Conservation (phyloP, 2,888 invertebrate species). For the Agrotis clavis region DNA sequence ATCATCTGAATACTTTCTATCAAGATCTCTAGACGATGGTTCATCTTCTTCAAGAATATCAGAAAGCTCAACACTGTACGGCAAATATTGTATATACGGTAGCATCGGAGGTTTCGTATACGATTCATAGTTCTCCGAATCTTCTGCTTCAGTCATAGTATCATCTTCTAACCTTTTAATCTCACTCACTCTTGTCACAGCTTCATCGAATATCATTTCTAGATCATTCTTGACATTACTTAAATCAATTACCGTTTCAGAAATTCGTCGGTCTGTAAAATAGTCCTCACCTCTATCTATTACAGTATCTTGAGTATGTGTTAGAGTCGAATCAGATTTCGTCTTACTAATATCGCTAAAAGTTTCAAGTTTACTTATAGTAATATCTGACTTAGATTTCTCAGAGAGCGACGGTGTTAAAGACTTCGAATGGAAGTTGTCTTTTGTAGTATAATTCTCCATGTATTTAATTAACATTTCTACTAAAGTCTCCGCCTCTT, state of each 20-base stretch:
- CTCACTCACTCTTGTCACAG: conserved; percentile 75
- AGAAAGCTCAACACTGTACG: conserved; percentile 85
- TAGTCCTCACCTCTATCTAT: conserved; percentile 79
- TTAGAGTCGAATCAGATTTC: conserved; percentile 87
- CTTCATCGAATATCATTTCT: conserved; percentile 84
- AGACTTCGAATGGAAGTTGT: conserved; percentile 78
- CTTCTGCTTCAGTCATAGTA: conserved; percentile 86
- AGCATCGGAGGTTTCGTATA: conserved; percentile 84
- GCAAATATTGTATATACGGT: conserved; percentile 77
- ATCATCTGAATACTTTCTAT: conserved; percentile 76
- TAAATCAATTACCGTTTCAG: conserved; percentile 85
- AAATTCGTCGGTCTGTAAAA: conserved; percentile 79
- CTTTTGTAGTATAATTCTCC: conserved; percentile 82
- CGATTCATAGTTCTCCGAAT: conserved; percentile 83
- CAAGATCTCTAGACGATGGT: conserved; percentile 77
- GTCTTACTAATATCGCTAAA: conserved; percentile 88
- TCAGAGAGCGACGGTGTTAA: conserved; percentile 85
- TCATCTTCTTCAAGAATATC: conserved; percentile 89
- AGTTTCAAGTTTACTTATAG: conserved; percentile 86
- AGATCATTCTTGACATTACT: conserved; percentile 85
- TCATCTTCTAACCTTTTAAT: conserved; percentile 78
- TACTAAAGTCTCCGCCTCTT: conserved; percentile 85
- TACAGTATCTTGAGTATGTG: conserved; percentile 87
- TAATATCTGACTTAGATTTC: conserved; percentile 87
- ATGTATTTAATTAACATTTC: conserved; percentile 88